phyloP scores from a whole-genome alignment of 2,888 invertebrate genomes.

The Nephrotoma appendiculata region DNA sequence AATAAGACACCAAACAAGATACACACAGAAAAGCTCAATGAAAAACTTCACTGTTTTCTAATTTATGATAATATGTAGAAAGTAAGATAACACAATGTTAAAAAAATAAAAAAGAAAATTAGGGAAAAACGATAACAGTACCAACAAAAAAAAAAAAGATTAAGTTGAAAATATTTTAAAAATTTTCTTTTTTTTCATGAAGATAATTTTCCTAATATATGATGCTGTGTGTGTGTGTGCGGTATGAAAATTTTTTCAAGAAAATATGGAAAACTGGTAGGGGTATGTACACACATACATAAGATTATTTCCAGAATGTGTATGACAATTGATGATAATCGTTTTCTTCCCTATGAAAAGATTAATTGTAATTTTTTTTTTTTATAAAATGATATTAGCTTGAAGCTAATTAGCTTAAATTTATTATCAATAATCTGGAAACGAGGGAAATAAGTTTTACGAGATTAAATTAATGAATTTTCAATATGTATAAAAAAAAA shows the following conservation, averaged over 20 bases:
- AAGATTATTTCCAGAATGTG: not conserved
- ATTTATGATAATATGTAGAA: not conserved
- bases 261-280: not conserved
- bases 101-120: not conserved
- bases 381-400: not conserved
- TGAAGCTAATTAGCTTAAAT: not conserved
- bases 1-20: not conserved
- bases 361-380: not conserved
- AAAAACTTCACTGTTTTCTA: not conserved
- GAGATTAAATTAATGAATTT: not conserved
- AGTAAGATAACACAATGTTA: not conserved
- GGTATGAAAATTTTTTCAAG: not conserved
- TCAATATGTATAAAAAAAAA: not conserved
- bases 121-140: not conserved
- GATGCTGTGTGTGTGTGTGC: not conserved
- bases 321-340: not conserved
- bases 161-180: not conserved
- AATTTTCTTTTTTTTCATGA: not conserved
- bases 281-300: not conserved
- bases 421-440: not conserved
- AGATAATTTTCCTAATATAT: not conserved
- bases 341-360: not conserved
- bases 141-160: not conserved
- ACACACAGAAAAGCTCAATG: not conserved
- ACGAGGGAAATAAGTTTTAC: not conserved